Evolutionary conservation across 1,140 invertebrate genomes (phyloP).

Genomic region (Antheraea mylitta): DNA sequence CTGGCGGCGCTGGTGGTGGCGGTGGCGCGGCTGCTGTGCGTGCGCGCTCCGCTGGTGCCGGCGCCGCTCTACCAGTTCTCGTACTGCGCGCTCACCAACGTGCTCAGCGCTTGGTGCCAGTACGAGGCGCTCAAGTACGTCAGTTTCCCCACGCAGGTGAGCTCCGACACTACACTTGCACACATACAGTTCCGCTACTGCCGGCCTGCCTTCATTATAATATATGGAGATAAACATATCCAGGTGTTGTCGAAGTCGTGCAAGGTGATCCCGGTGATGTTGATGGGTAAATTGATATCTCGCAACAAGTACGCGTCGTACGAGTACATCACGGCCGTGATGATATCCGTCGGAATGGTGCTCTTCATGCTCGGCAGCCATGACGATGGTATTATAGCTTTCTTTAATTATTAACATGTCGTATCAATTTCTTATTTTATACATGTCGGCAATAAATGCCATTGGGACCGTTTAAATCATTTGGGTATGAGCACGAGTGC

Average conservation of each 20-base stretch:
- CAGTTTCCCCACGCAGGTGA: constrained; percentile 97
- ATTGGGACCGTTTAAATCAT: too few relatives aligned
- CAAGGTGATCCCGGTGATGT: constrained; percentile 98
- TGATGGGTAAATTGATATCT: constrained; percentile 97
- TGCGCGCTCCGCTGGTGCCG: constrained; percentile 84
- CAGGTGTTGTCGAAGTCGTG: constrained; percentile 96
- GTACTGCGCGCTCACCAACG: constrained; percentile 98
- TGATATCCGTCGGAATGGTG: constrained; percentile 96
- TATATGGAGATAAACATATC: neutral
- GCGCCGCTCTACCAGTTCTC: constrained; percentile 98
- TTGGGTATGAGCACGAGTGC: constrained; percentile 86
- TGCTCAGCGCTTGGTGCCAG: constrained; percentile 99
- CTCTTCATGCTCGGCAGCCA: constrained; percentile 87
- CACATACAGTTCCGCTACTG: neutral
- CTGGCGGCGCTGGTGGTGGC: constrained; percentile 87
- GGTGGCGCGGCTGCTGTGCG: constrained; percentile 72
- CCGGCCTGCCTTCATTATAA: too few relatives aligned
- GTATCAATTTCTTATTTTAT: too few relatives aligned
- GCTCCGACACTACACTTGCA: neutral
- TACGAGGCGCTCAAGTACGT: constrained; percentile 99
- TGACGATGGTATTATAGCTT: constrained; percentile 41
- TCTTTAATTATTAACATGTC: neutral
- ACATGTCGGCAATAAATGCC: too few relatives aligned
- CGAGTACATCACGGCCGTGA: constrained; percentile 94
- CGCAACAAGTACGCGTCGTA: constrained; percentile 93